Percentiles rank a stretch among this genome's conserved stretches.
phyloP scores from a whole-genome alignment of 2,797 vertebrate genomes.

The Cichlasoma orientale region DNA sequence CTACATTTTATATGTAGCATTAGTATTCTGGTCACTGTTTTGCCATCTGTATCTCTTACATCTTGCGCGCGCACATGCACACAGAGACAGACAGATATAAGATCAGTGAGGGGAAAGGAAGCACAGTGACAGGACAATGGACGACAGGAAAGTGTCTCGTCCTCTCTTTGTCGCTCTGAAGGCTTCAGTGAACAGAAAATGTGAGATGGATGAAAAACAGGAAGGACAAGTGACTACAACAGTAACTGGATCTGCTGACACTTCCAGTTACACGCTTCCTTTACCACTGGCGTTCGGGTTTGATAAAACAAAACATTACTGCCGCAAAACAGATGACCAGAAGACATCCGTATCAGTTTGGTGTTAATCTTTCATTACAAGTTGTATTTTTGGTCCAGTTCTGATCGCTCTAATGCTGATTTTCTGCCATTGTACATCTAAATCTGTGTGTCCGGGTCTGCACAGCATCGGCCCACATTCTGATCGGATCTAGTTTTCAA shows the following conservation, averaged over 20 bases:
- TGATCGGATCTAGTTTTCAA: neutral
- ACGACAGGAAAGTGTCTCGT: slow-evolving; percentile 26
- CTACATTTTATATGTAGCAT: neutral
- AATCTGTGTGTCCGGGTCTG: neutral
- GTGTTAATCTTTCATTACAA: neutral
- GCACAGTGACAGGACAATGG: slow-evolving; percentile 49
- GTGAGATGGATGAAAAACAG: slow-evolving; percentile 49
- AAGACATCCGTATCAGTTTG: neutral
- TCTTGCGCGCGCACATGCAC: neutral
- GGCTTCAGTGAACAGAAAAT: slow-evolving; percentile 29
- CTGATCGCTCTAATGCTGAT: neutral
- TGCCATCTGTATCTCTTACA: slow-evolving; percentile 24
- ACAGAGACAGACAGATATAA: neutral
- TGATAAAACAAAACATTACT: neutral
- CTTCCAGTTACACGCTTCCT: neutral
- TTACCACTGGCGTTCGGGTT: neutral
- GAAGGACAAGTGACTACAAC: slow-evolving; percentile 15
- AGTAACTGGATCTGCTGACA: slow-evolving; percentile 18
- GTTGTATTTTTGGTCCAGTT: neutral
- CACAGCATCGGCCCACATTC: neutral
- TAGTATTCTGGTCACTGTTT: slow-evolving; percentile 33
- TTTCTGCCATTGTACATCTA: neutral
- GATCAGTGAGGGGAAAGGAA: slow-evolving; percentile 50
- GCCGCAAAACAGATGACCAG: neutral
- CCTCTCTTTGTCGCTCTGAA: slow-evolving; percentile 28